Evolutionary conservation across 2,888 invertebrate genomes (phyloP).

Genomic region (Rhamnusium bicolor): DNA sequence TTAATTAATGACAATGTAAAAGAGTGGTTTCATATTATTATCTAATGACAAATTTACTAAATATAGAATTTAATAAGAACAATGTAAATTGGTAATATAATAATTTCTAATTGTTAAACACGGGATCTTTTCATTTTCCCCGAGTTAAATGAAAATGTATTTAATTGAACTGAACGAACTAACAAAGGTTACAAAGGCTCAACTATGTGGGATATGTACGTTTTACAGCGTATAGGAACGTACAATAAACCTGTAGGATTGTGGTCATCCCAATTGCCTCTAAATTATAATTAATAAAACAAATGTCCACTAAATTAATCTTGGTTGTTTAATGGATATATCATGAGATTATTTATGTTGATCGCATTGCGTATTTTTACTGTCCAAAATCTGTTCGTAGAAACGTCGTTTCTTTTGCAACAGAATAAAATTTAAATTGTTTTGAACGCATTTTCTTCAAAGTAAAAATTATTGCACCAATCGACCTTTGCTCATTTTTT

Average conservation of each 20-base stretch:
- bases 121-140: neutral
- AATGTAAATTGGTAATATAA: neutral
- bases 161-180: neutral
- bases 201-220: neutral
- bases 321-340: neutral
- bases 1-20: too few relatives aligned
- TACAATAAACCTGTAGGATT: slow-evolving; percentile 10
- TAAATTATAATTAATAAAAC: slow-evolving; percentile 17
- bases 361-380: neutral
- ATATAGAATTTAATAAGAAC: neutral
- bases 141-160: slow-evolving; percentile 12
- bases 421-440: too few relatives aligned
- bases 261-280: slow-evolving; percentile 17
- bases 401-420: too few relatives aligned
- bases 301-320: neutral
- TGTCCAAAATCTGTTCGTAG: too few relatives aligned
- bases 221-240: slow-evolving; percentile 16
- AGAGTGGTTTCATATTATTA: too few relatives aligned
- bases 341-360: neutral
- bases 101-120: slow-evolving; percentile 2
- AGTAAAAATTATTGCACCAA: too few relatives aligned
- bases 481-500: too few relatives aligned
- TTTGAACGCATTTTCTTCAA: too few relatives aligned
- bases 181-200: slow-evolving; percentile 16
- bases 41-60: neutral